These are phyloP conservation scores for Chiloscyllium punctatum DNA, from an alignment of 2,797 vertebrate species.

Conservation along the genomic window DNA sequence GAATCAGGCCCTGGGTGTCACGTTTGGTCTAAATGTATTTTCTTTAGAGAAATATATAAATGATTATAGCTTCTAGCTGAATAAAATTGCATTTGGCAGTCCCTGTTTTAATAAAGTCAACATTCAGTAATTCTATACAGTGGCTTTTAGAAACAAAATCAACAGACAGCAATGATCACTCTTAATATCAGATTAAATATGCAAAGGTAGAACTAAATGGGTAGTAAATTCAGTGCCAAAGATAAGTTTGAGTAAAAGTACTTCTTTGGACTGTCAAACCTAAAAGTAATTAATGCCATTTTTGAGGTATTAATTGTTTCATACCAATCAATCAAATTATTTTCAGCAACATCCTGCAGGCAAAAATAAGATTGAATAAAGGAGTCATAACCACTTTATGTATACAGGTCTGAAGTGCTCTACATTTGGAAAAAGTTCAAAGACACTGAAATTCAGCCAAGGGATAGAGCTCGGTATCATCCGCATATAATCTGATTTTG, in stretches of 20 bases:
- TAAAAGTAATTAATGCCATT: background rate
- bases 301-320: background rate
- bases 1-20: background rate
- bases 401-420: background rate
- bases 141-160: background rate
- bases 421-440: background rate
- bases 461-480: background rate
- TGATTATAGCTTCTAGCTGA: background rate
- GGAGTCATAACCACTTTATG: background rate
- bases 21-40: background rate
- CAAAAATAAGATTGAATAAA: background rate
- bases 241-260: background rate
- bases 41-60: background rate
- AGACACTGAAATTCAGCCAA: background rate
- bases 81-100: background rate
- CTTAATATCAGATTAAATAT: background rate
- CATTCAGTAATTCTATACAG: background rate
- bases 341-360: background rate
- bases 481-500: too few species aligned
- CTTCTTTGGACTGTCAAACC: background rate
- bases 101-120: background rate
- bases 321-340: slow-evolving; percentile 14
- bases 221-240: slow-evolving; percentile 2
- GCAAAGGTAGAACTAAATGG: background rate
- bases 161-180: background rate